A percentile compares a stretch with the other conserved stretches of the same genome.
Conservation (phyloP, 2,113 vertebrate genomes). For the Marcusenius ussheri region DNA sequence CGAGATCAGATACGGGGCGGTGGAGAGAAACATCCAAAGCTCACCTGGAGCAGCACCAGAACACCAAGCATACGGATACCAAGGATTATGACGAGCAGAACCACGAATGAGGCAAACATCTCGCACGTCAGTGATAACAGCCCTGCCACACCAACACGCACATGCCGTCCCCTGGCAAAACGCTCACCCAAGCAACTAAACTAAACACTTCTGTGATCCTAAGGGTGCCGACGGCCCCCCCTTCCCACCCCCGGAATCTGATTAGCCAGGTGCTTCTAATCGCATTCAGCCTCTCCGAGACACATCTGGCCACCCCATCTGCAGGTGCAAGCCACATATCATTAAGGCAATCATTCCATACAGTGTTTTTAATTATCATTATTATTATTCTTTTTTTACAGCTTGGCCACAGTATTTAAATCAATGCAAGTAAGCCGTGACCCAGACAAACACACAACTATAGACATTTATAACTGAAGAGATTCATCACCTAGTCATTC, state of each 20-base stretch:
- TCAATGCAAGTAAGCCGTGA: background rate
- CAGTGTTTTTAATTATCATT: background rate
- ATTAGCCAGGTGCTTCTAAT: background rate
- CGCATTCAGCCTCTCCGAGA: background rate
- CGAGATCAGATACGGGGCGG: background rate
- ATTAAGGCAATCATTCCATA: background rate
- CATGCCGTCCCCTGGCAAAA: background rate
- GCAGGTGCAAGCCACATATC: background rate
- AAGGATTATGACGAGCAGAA: background rate
- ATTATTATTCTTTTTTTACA: background rate
- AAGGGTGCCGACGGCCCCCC: background rate
- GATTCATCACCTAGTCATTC: background rate
- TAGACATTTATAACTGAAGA: background rate
- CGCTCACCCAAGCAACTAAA: background rate
- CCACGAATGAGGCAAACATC: background rate
- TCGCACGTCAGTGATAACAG: background rate
- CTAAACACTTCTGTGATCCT: background rate
- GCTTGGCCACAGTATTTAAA: background rate
- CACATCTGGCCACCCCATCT: background rate
- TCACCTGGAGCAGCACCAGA: background rate
- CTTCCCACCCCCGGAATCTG: background rate
- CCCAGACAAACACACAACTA: background rate
- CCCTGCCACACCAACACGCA: background rate
- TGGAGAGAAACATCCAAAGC: background rate
- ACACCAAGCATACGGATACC: background rate